Evolutionary conservation across 2,113 vertebrate species (phyloP), one percentile per base, ranked within the genome.

Genomic region (Pristiophorus japonicus): DNA sequence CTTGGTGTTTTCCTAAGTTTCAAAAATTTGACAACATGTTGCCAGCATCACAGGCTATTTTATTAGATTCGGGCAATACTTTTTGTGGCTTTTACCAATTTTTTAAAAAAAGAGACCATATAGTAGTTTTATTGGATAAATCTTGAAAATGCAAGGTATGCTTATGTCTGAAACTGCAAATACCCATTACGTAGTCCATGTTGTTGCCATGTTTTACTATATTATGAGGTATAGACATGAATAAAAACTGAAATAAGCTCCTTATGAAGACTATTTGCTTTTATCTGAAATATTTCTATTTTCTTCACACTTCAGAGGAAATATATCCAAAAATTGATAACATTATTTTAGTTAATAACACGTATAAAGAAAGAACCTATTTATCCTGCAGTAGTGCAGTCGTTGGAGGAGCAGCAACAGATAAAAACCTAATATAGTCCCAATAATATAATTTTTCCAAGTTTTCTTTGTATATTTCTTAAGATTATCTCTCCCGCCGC

Each of bases 141-240:
- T 85, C 38, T 45, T 45, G 20, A 85, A 85, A 73, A 14, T 73
- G 30, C 30, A 20, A 84, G 20, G 14, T 45, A 42, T 85, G 0
- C 81, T n/a, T n/a, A n/a, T n/a, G n/a, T n/a, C 81, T 45, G n/a
- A 85, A 85, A 85, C 81, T 85, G n/a, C 81, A 85, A 85, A 85
- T 85, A 16, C 47, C 85, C 12, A 11, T 88, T 55, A 88, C 27
- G 34, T 34, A 24, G 22, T 22, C 5, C 34, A 42, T 38, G 30
- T 38, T 92, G 18, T 92, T 92, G 8, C 70, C 27, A 73, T 11
- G 2, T 59, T 92, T 59, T 91, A n/a, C 4, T 62, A 62, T 16
- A 1, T 5, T 38, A 14, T 92, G 62, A 38, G 59, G n/a, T 10
- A 63, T 65, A 16, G 18, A 92, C 14, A 92, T 92, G 38, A n/a